These are phyloP conservation scores for Poeciliopsis gracilis DNA, from an alignment of 2,797 vertebrate genomes.

Conservation along the genomic window DNA sequence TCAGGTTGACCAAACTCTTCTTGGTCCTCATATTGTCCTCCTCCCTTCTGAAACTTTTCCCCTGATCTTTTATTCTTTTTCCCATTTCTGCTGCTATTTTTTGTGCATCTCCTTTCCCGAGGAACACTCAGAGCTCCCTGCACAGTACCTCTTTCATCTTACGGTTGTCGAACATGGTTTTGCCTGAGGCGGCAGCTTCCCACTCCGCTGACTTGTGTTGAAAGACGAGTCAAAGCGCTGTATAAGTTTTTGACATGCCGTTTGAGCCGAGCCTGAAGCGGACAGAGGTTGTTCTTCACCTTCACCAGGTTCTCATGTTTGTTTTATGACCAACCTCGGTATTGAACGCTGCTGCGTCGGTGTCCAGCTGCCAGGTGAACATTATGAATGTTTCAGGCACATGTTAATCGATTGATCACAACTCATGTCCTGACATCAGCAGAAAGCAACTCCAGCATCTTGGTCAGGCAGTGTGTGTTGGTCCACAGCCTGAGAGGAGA, in stretches of 20 bases:
- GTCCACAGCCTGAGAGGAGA: conserved; percentile 3
- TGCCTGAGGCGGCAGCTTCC: conserved; percentile 49
- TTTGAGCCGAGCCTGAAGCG: conserved; percentile 16
- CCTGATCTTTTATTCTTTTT: not conserved
- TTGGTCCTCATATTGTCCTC: not conserved
- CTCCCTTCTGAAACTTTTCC: not conserved
- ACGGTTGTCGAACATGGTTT: conserved; percentile 49
- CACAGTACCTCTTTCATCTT: conserved; percentile 50
- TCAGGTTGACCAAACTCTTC: not conserved
- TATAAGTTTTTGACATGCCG: conserved; percentile 24
- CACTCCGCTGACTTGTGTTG: conserved; percentile 27
- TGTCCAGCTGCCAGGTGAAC: conserved; percentile 5
- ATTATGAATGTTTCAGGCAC: conserved; percentile 12
- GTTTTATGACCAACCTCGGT: conserved; percentile 10
- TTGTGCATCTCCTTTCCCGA: conserved; percentile 28
- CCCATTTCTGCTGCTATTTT: conserved; percentile 7
- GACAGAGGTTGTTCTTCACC: conserved; percentile 14
- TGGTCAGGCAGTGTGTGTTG: not conserved
- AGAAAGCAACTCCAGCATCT: not conserved
- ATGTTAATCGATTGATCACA: conserved; percentile 34
- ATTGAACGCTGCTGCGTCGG: not conserved
- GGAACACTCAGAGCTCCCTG: conserved; percentile 39
- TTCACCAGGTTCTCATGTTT: conserved; percentile 29
- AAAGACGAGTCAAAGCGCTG: conserved; percentile 9
- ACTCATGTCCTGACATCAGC: conserved; percentile 21